These are phyloP conservation scores for Amphiprion clarkii DNA, from an alignment of 2,797 vertebrate genomes.

Conservation along the genomic window DNA sequence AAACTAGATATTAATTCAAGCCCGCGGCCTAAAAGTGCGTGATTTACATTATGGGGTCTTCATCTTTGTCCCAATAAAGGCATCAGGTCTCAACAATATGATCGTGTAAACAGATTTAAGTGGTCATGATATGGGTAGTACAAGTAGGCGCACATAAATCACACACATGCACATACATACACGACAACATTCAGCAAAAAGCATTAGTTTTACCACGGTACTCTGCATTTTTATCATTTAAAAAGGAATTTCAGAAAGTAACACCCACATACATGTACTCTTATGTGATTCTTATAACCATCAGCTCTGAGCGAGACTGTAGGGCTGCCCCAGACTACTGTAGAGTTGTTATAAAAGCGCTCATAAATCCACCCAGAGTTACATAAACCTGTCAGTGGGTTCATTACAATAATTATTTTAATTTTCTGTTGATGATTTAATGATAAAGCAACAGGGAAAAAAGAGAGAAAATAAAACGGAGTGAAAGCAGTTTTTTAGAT, in stretches of 20 bases:
- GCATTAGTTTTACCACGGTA: not conserved
- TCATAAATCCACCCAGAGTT: slow-evolving; percentile 75
- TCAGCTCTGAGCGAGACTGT: slow-evolving; percentile 46
- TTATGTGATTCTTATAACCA: slow-evolving; percentile 37
- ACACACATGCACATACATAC: not conserved
- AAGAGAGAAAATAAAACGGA: slow-evolving; percentile 62
- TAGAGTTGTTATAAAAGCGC: slow-evolving; percentile 69
- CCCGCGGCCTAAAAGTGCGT: not conserved
- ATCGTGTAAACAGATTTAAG: too few species aligned
- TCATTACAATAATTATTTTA: slow-evolving; percentile 83
- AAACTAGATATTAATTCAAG: not conserved
- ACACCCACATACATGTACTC: slow-evolving; percentile 25
- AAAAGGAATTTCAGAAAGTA: slow-evolving; percentile 14
- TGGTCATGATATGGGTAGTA: too few species aligned
- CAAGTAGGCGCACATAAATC: too few species aligned
- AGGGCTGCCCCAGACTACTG: slow-evolving; percentile 54
- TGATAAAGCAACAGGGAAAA: slow-evolving; percentile 73
- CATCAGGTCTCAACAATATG: too few species aligned
- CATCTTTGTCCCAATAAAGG: too few species aligned
- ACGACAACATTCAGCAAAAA: slow-evolving; percentile 24
- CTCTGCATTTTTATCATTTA: slow-evolving; percentile 20
- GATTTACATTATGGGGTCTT: not conserved
- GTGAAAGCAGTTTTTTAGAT: slow-evolving; percentile 64
- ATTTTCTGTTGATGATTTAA: slow-evolving; percentile 83
- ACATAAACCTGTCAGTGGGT: slow-evolving; percentile 79